Percentiles rank a stretch among this genome's conserved stretches.
These are phyloP conservation scores for Strigops habroptila DNA, from an alignment of 2,113 vertebrate species.

Conservation along the genomic window DNA sequence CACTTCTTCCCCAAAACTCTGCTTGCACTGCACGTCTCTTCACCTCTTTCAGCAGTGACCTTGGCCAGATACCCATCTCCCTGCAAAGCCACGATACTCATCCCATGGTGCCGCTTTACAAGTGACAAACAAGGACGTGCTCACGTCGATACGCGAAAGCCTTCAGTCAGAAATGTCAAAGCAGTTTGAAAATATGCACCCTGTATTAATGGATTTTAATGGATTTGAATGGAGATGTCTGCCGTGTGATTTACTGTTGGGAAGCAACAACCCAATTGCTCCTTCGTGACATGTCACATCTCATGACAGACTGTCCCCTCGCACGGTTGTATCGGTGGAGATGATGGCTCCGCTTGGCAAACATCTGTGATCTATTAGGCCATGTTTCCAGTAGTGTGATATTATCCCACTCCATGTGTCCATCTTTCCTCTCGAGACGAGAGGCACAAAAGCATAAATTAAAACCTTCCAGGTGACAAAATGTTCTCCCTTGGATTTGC, in stretches of 20 bases:
- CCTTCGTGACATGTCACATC: conserved; percentile 6
- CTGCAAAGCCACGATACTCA: not conserved
- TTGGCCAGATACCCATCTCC: not conserved
- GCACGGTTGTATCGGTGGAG: not conserved
- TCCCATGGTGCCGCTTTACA: not conserved
- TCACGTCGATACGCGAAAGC: not conserved
- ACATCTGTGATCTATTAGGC: conserved; percentile 28
- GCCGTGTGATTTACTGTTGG: not conserved
- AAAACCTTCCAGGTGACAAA: not conserved
- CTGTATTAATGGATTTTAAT: not conserved
- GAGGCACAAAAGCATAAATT: conserved; percentile 11
- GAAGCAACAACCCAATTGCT: not conserved
- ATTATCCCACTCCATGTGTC: not conserved
- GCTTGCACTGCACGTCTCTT: not conserved
- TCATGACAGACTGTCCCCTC: not conserved
- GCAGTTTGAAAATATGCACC: not conserved
- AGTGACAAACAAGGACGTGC: not conserved
- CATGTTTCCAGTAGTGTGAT: not conserved
- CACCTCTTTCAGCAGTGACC: not conserved
- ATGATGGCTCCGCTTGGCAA: not conserved
- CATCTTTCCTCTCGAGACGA: conserved; percentile 28
- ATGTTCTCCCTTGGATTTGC: not conserved
- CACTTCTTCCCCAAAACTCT: not conserved
- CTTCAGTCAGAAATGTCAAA: not conserved
- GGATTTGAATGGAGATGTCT: conserved; percentile 3